Percentiles rank a stretch among this genome's conserved stretches.
Conservation (phyloP, 2,797 vertebrate species). For the Apogon talboti region DNA sequence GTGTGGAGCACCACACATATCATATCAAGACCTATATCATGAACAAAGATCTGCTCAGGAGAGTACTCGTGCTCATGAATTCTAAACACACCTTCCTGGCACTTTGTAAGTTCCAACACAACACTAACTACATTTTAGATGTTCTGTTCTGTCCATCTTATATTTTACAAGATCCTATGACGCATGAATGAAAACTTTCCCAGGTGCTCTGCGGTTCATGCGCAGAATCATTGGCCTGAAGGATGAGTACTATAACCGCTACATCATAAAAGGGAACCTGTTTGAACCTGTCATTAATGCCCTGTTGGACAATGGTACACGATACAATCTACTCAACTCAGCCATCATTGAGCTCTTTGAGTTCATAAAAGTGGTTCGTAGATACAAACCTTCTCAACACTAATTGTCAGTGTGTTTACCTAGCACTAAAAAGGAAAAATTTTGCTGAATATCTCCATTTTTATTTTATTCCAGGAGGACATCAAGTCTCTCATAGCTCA, state of each 20-base stretch:
- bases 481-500: slow-evolving; percentile 97
- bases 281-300: slow-evolving; percentile 99
- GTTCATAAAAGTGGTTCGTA: slow-evolving; percentile 97
- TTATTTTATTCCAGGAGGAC: slow-evolving; percentile 88
- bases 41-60: slow-evolving; percentile 97
- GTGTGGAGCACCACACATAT: slow-evolving; percentile 98
- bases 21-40: slow-evolving; percentile 99
- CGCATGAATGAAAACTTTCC: background rate
- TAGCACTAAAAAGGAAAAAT: background rate
- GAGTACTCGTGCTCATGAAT: slow-evolving; percentile 98
- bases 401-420: background rate
- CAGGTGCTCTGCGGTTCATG: slow-evolving; percentile 98
- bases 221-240: slow-evolving; percentile 98
- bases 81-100: slow-evolving; percentile 99
- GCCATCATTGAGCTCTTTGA: slow-evolving; percentile 98
- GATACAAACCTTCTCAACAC: background rate
- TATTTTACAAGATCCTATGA: background rate
- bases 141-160: background rate
- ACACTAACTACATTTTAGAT: too few species aligned
- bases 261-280: slow-evolving; percentile 98
- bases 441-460: background rate
- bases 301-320: slow-evolving; percentile 96
- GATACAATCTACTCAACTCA: slow-evolving; percentile 98
- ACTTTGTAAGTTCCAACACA: slow-evolving; percentile 89
- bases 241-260: slow-evolving; percentile 98